Percentiles rank a stretch among this genome's conserved stretches.
These are phyloP conservation scores for Tethea ocularis DNA, from an alignment of 2,888 invertebrate genomes.

Conservation along the genomic window DNA sequence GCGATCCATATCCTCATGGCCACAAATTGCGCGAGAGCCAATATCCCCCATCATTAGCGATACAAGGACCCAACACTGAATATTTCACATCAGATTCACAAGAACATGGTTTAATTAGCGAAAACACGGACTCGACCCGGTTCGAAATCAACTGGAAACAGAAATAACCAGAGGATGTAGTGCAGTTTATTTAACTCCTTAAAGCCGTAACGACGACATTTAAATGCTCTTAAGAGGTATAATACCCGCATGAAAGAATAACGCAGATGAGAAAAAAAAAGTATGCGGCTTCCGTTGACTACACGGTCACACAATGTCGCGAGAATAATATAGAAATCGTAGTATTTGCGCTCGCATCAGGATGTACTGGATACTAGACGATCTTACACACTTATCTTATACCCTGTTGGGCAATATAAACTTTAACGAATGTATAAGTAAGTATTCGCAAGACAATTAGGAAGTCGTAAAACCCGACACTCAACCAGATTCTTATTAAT, in stretches of 20 bases:
- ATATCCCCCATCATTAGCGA: slow-evolving; percentile 43
- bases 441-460: slow-evolving; percentile 26
- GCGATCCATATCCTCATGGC: slow-evolving; percentile 9
- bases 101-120: slow-evolving; percentile 9
- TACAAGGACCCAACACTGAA: slow-evolving; percentile 40
- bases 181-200: background rate
- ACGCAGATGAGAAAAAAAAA: no score
- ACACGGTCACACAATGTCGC: background rate
- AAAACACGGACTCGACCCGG: slow-evolving; percentile 1
- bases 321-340: background rate
- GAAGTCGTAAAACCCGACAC: slow-evolving; percentile 31
- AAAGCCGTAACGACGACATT: background rate
- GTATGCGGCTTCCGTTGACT: background rate
- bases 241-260: background rate
- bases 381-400: slow-evolving; percentile 48
- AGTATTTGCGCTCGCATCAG: background rate
- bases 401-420: slow-evolving; percentile 42
- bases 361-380: slow-evolving; percentile 44
- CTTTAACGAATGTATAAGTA: slow-evolving; percentile 16
- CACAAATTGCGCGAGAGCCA: background rate
- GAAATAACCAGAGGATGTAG: background rate
- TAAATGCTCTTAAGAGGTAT: background rate
- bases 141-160: slow-evolving; percentile 2
- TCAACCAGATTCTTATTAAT: slow-evolving; percentile 18
- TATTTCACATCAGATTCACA: slow-evolving; percentile 32